Conservation (phyloP, 2,113 vertebrate species). For the Epinephelus moara region DNA sequence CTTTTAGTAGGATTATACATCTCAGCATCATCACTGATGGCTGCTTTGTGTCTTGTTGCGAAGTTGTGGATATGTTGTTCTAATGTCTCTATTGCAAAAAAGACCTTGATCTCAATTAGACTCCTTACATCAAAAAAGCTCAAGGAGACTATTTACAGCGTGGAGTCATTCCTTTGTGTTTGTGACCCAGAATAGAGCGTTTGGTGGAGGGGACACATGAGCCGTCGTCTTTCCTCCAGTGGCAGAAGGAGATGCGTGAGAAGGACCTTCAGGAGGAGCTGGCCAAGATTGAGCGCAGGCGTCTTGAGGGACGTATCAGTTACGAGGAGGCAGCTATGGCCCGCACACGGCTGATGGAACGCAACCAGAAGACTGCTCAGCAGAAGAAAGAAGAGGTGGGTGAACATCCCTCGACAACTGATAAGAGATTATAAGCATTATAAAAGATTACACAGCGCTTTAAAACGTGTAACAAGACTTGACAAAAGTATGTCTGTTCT, state of each 20-base stretch:
- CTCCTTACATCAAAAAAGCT: too few species aligned
- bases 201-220: conserved; percentile 85
- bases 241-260: conserved; percentile 89
- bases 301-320: conserved; percentile 88
- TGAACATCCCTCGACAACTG: neutral
- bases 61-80: too few species aligned
- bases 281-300: conserved; percentile 80
- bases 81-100: too few species aligned
- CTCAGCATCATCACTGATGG: neutral
- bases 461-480: neutral
- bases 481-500: neutral
- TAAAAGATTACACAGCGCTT: conserved; percentile 7
- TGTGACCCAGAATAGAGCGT: conserved; percentile 71
- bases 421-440: neutral
- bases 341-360: conserved; percentile 80
- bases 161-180: neutral
- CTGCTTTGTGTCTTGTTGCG: too few species aligned
- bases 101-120: too few species aligned
- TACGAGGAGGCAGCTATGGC: conserved; percentile 87
- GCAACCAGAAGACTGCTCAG: conserved; percentile 87
- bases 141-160: too few species aligned
- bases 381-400: conserved; percentile 90
- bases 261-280: conserved; percentile 86
- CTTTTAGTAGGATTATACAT: neutral
- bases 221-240: conserved; percentile 88